A percentile compares a stretch with the other conserved stretches of the same genome.
Evolutionary conservation across 1,140 invertebrate genomes (phyloP).

Genomic region (Zaprionus tsacasi): DNA sequence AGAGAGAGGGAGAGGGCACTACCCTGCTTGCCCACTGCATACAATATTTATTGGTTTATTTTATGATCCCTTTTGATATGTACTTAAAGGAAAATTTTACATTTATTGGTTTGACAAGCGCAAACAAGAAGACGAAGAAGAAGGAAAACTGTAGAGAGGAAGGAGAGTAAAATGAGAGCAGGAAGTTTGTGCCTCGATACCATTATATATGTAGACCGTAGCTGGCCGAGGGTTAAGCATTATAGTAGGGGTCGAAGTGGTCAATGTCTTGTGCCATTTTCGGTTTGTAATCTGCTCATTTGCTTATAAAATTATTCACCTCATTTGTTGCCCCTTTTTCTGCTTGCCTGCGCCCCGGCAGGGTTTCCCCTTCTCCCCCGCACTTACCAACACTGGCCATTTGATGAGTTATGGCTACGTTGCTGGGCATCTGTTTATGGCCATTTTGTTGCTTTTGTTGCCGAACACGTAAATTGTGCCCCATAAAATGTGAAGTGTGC

Average conservation of each 20-base stretch:
- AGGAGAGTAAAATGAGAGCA: slow-evolving; percentile 14
- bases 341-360: slow-evolving; percentile 60
- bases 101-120: slow-evolving; percentile 79
- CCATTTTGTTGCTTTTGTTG: slow-evolving; percentile 67
- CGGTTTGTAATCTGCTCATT: slow-evolving; percentile 80
- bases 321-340: slow-evolving; percentile 80
- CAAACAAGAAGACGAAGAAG: slow-evolving; percentile 43
- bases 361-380: slow-evolving; percentile 7
- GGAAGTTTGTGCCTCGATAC: slow-evolving; percentile 40
- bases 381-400: slow-evolving; percentile 40
- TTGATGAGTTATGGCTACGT: slow-evolving; percentile 63
- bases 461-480: slow-evolving; percentile 67
- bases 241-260: slow-evolving; percentile 55
- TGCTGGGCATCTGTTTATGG: slow-evolving; percentile 66
- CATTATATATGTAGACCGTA: not conserved
- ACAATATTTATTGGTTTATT: slow-evolving; percentile 80
- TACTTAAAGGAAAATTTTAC: slow-evolving; percentile 81
- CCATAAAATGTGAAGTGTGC: slow-evolving; percentile 56
- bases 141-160: slow-evolving; percentile 5
- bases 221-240: slow-evolving; percentile 24
- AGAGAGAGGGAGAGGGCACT: not conserved
- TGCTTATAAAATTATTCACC: slow-evolving; percentile 82
- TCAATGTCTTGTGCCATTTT: slow-evolving; percentile 71
- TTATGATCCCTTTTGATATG: slow-evolving; percentile 79
- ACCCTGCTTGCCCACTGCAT: slow-evolving; percentile 25